Evolutionary conservation across 2,888 invertebrate genomes (phyloP).

Genomic region (Pachymerium ferrugineum): DNA sequence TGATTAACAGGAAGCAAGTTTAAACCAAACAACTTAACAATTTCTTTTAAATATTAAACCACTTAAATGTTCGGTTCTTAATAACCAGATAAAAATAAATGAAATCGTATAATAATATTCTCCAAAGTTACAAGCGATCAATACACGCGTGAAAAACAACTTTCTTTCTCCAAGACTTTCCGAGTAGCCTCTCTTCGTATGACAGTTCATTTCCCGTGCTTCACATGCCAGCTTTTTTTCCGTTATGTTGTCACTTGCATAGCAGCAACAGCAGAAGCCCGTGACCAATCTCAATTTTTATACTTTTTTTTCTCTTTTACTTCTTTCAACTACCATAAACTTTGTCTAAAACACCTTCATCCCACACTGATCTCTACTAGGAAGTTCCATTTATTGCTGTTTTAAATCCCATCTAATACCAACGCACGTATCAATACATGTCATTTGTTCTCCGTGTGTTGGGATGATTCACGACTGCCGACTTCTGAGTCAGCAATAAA

Average conservation of each 20-base stretch:
- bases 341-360: not conserved
- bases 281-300: not conserved
- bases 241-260: not conserved
- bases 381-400: not conserved
- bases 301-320: not conserved
- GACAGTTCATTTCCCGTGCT: slow-evolving; percentile 10
- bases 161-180: not conserved
- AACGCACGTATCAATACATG: slow-evolving; percentile 14
- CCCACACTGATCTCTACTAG: not conserved
- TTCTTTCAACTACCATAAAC: not conserved
- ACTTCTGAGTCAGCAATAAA: slow-evolving; percentile 14
- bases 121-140: not conserved
- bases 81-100: too few relatives aligned
- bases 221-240: not conserved
- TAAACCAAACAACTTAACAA: too few relatives aligned
- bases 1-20: too few relatives aligned
- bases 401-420: slow-evolving; percentile 8
- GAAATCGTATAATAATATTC: too few relatives aligned
- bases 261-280: not conserved
- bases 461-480: slow-evolving; percentile 16
- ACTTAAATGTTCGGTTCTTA: too few relatives aligned
- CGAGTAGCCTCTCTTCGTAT: not conserved
- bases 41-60: too few relatives aligned
- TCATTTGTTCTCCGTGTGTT: not conserved
- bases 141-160: not conserved